These are phyloP conservation scores for Rambutsinella grinnellia DNA, from an alignment of 2,888 invertebrate species.

Conservation along the genomic window DNA sequence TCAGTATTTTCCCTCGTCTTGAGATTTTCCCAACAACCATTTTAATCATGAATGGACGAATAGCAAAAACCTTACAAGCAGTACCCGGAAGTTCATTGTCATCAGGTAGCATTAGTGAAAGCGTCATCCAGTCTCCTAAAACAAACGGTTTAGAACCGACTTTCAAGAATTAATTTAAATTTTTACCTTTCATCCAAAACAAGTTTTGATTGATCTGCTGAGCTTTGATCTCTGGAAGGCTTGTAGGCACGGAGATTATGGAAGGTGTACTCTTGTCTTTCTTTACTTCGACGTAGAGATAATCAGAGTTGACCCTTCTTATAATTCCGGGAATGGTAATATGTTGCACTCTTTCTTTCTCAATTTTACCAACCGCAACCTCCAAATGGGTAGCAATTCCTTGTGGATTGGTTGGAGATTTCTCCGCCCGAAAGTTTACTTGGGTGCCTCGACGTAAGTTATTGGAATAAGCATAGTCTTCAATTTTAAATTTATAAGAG, in stretches of 20 bases:
- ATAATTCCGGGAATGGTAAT: no score
- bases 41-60: neutral
- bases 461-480: slow-evolving; percentile 24
- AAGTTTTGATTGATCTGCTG: neutral
- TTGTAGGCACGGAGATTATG: no score
- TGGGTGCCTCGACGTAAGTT: slow-evolving; percentile 27
- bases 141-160: no score
- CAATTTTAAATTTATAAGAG: slow-evolving; percentile 48
- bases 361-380: slow-evolving; percentile 21
- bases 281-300: no score
- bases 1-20: no score
- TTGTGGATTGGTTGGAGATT: neutral
- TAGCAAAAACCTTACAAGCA: neutral
- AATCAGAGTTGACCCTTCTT: no score
- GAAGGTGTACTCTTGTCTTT: no score
- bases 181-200: neutral
- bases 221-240: no score
- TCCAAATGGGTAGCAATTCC: slow-evolving; percentile 33
- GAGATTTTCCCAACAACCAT: neutral
- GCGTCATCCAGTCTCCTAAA: neutral
- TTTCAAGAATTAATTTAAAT: neutral
- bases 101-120: neutral
- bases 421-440: slow-evolving; percentile 55
- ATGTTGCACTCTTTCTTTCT: slow-evolving; percentile 26
- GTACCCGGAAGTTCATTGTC: neutral